Conservation (phyloP, 2,113 vertebrate genomes). For the Salvelinus fontinalis region DNA sequence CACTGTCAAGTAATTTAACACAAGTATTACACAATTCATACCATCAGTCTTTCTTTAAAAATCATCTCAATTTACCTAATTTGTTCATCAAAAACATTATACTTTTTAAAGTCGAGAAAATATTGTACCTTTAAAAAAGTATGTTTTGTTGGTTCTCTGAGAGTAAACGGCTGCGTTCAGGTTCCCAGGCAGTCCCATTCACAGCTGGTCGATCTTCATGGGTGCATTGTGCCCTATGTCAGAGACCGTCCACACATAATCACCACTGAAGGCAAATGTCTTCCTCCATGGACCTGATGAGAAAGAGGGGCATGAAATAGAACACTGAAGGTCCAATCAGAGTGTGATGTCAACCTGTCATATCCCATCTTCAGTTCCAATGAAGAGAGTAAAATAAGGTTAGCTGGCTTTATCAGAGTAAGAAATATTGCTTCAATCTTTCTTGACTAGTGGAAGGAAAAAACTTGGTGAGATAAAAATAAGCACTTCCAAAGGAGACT, state of each 20-base stretch:
- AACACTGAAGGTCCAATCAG: neutral
- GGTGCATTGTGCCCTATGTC: slow-evolving; percentile 78
- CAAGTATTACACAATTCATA: neutral
- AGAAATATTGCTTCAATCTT: neutral
- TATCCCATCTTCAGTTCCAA: neutral
- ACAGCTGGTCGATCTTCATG: slow-evolving; percentile 73
- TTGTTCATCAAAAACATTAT: neutral
- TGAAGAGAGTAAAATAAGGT: neutral
- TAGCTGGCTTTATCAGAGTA: too few species aligned
- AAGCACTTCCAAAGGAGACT: neutral
- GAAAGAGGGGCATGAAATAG: neutral
- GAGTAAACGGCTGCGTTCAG: slow-evolving; percentile 84
- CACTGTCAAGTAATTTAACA: neutral
- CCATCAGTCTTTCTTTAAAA: neutral
- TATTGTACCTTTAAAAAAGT: slow-evolving; percentile 85
- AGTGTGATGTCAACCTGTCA: neutral
- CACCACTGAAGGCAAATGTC: slow-evolving; percentile 86
- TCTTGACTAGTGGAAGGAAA: neutral
- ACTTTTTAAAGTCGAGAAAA: neutral
- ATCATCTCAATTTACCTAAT: neutral
- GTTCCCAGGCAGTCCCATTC: slow-evolving; percentile 81
- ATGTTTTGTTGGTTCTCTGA: slow-evolving; percentile 80
- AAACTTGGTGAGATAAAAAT: neutral
- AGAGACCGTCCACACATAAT: slow-evolving; percentile 85
- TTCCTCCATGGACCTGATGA: slow-evolving; percentile 79